A percentile compares a stretch with the other conserved stretches of the same genome.
phyloP scores from a whole-genome alignment of 2,113 vertebrate species.

The Cacatua alba region DNA sequence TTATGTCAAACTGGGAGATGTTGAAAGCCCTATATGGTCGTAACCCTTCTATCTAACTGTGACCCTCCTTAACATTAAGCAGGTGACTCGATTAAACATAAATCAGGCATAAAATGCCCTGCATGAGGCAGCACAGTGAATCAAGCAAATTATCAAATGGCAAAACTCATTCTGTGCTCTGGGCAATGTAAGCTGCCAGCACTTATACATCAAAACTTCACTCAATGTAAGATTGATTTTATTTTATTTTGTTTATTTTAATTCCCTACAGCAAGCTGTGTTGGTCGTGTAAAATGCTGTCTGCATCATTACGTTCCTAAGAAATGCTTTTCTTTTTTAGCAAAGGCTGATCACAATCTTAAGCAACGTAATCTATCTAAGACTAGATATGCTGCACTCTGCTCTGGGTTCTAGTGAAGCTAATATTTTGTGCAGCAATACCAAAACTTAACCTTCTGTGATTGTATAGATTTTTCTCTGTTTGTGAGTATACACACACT shows the following conservation, averaged over 20 bases:
- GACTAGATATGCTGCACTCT: not conserved
- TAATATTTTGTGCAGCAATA: conserved; percentile 29
- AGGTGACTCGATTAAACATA: conserved; percentile 84
- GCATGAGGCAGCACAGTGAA: conserved; percentile 78
- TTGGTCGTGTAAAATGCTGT: conserved; percentile 72
- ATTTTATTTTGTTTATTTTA: conserved; percentile 87
- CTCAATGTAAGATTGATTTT: conserved; percentile 84
- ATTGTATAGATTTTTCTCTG: conserved; percentile 42
- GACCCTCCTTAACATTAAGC: conserved; percentile 79
- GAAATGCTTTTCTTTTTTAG: conserved; percentile 66
- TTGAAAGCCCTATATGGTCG: conserved; percentile 63
- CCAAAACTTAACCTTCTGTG: conserved; percentile 15
- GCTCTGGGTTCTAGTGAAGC: not conserved
- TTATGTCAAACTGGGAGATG: conserved; percentile 70
- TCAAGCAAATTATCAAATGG: conserved; percentile 83
- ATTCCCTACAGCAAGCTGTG: conserved; percentile 79
- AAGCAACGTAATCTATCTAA: not conserved
- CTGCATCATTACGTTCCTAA: conserved; percentile 76
- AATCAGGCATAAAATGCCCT: conserved; percentile 83
- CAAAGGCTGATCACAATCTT: not conserved
- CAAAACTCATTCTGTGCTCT: conserved; percentile 78
- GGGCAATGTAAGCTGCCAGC: conserved; percentile 82
- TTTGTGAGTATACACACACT: not conserved
- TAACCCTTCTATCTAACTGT: conserved; percentile 75
- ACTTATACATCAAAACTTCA: conserved; percentile 86